phyloP scores from a whole-genome alignment of 2,888 invertebrate genomes.

The Orchesellides sinensis region DNA sequence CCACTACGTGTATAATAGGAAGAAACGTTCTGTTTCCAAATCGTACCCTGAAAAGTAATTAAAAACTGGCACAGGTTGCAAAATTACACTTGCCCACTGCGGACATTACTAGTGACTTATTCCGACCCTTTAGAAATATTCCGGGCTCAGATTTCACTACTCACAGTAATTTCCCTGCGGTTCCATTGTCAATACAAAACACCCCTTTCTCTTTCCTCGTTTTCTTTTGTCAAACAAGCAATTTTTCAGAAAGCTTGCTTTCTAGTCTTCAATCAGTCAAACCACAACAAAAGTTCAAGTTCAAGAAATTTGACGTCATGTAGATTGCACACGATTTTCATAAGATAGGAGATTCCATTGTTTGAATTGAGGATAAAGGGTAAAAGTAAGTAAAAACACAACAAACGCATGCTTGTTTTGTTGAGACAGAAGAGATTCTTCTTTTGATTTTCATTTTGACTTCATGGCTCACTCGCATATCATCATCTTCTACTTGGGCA shows the following conservation, averaged over 20 bases:
- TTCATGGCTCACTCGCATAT: conserved; percentile 44
- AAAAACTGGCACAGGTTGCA: too few relatives aligned
- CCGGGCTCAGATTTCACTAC: background rate
- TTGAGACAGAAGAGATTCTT: conserved; percentile 29
- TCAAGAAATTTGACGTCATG: background rate
- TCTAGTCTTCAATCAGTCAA: conserved; percentile 12
- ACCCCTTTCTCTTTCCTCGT: background rate
- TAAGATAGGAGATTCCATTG: background rate
- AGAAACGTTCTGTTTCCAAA: too few relatives aligned
- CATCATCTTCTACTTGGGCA: conserved; percentile 38
- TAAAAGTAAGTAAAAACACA: background rate
- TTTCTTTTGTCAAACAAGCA: conserved; percentile 12
- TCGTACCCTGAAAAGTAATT: too few relatives aligned
- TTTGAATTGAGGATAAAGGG: background rate
- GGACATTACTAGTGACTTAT: too few relatives aligned
- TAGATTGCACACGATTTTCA: background rate
- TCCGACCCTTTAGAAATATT: background rate
- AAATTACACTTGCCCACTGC: too few relatives aligned
- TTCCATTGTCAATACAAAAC: background rate
- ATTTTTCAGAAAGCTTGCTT: conserved; percentile 23
- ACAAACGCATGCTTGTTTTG: background rate
- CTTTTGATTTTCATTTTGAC: conserved; percentile 55
- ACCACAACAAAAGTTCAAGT: conserved; percentile 16
- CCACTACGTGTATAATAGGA: too few relatives aligned
- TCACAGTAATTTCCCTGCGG: conserved; percentile 16